Evolutionary conservation across 2,888 invertebrate species (phyloP).

Genomic region (Chymomyza fuscimana): DNA sequence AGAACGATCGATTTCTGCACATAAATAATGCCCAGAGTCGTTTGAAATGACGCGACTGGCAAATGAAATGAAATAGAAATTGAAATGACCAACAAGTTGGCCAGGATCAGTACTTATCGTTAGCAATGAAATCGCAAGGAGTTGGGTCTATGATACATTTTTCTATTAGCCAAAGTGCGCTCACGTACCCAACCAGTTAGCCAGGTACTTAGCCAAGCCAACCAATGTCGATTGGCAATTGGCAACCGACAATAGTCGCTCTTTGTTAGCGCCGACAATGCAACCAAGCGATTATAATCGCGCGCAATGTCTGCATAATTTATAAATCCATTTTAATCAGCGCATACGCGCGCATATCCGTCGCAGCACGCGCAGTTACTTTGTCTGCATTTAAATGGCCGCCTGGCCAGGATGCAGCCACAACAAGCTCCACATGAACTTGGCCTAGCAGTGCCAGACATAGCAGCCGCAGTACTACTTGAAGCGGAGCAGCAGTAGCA

Average conservation of each 20-base stretch:
- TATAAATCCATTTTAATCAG: slow-evolving; percentile 76
- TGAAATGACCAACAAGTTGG: slow-evolving; percentile 53
- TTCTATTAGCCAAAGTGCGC: slow-evolving; percentile 72
- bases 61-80: slow-evolving; percentile 72
- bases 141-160: slow-evolving; percentile 69
- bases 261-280: slow-evolving; percentile 56
- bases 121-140: slow-evolving; percentile 44
- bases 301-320: slow-evolving; percentile 65
- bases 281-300: slow-evolving; percentile 67
- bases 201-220: not conserved
- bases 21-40: slow-evolving; percentile 58
- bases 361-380: slow-evolving; percentile 69
- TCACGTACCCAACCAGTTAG: slow-evolving; percentile 36
- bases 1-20: slow-evolving; percentile 16
- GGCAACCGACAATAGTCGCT: not conserved
- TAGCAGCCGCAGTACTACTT: slow-evolving; percentile 53
- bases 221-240: slow-evolving; percentile 21
- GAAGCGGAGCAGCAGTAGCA: not conserved
- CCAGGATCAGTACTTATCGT: slow-evolving; percentile 41
- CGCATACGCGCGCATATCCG: slow-evolving; percentile 32
- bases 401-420: slow-evolving; percentile 30
- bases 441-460: slow-evolving; percentile 50
- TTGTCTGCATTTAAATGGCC: slow-evolving; percentile 77
- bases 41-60: slow-evolving; percentile 56
- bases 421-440: slow-evolving; percentile 46